These are phyloP conservation scores for Chionis minor DNA, from an alignment of 2,113 vertebrate genomes.

Conservation along the genomic window DNA sequence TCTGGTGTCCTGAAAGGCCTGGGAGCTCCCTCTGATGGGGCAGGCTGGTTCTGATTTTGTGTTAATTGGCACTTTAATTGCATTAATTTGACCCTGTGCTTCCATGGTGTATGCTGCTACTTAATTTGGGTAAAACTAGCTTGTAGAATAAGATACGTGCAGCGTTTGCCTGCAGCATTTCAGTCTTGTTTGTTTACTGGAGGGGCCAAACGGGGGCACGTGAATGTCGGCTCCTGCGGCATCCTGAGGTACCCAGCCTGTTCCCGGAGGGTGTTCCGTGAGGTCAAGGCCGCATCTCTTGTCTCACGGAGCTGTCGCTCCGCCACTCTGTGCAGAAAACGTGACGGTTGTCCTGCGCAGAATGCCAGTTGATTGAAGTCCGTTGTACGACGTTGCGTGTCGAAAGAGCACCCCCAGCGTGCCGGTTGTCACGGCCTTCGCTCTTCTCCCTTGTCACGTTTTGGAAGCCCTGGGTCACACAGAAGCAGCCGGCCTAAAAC, in stretches of 20 bases:
- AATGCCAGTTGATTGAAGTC: neutral
- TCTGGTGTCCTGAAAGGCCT: neutral
- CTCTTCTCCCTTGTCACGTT: neutral
- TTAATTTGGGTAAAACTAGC: neutral
- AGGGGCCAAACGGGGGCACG: neutral
- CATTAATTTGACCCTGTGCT: neutral
- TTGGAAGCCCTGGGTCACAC: neutral
- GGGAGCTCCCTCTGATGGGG: neutral
- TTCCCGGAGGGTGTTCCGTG: fast-evolving
- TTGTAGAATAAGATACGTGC: neutral
- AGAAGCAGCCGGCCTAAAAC: neutral
- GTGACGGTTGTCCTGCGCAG: neutral
- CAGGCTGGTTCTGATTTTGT: neutral
- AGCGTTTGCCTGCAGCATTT: neutral
- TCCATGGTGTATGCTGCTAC: neutral
- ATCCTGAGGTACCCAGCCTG: neutral
- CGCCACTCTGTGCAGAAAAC: neutral
- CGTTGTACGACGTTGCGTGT: fast-evolving
- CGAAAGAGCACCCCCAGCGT: fast-evolving
- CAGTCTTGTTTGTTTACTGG: neutral
- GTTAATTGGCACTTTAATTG: neutral
- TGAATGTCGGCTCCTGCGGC: neutral
- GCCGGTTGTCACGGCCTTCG: neutral
- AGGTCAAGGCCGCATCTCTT: neutral
- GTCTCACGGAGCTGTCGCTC: neutral